These are phyloP conservation scores for Lepeophtheirus nordmannii DNA, from an alignment of 2,888 invertebrate genomes.

Conservation along the genomic window DNA sequence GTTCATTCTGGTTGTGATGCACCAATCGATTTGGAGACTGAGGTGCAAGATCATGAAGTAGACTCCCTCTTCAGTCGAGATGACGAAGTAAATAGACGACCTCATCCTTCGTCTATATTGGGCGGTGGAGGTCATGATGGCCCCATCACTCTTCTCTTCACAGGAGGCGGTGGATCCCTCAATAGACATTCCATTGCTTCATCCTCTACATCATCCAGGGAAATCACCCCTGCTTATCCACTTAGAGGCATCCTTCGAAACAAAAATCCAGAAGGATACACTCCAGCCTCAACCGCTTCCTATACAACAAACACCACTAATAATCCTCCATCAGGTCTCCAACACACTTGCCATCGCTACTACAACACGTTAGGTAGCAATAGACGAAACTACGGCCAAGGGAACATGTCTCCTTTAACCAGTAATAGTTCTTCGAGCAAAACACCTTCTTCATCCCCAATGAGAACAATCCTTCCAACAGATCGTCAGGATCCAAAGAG, in stretches of 20 bases:
- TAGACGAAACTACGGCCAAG: background rate
- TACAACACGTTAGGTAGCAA: background rate
- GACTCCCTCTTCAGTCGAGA: background rate
- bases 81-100: background rate
- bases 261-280: background rate
- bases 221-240: background rate
- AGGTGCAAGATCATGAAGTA: constrained; percentile 13
- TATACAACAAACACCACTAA: too few relatives aligned
- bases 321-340: background rate
- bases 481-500: constrained; percentile 7
- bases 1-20: constrained; percentile 1
- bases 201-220: background rate
- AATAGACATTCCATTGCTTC: constrained; percentile 2
- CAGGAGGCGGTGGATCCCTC: constrained; percentile 1
- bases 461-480: background rate
- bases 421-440: background rate
- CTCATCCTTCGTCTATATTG: background rate
- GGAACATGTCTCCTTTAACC: background rate
- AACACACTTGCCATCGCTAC: background rate
- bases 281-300: too few relatives aligned
- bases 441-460: background rate
- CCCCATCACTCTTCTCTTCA: background rate
- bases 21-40: constrained; percentile 11
- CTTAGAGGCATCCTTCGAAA: background rate
- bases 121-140: background rate